Percentiles rank a stretch among this genome's conserved stretches.
These are phyloP conservation scores for Calypte anna DNA, from an alignment of 2,113 vertebrate species.

Conservation along the genomic window DNA sequence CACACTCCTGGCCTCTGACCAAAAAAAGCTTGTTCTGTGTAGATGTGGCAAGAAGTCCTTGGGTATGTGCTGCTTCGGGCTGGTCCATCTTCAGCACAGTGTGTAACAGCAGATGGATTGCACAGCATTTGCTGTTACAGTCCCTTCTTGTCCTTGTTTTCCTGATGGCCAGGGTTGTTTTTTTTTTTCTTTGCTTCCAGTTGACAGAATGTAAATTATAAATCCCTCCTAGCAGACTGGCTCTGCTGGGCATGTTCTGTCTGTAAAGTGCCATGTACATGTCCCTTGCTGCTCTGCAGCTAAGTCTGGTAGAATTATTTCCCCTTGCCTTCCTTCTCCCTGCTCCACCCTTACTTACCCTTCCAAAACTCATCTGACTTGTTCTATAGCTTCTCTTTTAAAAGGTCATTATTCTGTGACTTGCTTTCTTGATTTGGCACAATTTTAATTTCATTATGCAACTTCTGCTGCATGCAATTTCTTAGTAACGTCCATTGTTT, in stretches of 20 bases:
- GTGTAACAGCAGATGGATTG: not conserved
- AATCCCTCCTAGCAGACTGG: not conserved
- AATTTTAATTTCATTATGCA: not conserved
- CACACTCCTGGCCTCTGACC: slow-evolving; percentile 37
- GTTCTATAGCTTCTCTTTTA: slow-evolving; percentile 11
- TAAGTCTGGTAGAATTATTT: slow-evolving; percentile 15
- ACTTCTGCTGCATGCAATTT: not conserved
- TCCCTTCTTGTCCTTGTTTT: not conserved
- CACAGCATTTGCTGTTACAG: not conserved
- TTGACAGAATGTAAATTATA: not conserved
- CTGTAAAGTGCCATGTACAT: not conserved
- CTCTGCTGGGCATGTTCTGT: not conserved
- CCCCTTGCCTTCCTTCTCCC: not conserved
- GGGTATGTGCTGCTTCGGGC: not conserved
- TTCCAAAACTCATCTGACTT: slow-evolving; percentile 42
- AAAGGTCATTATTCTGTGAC: not conserved
- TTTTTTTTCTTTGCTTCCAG: not conserved
- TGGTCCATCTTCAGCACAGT: not conserved
- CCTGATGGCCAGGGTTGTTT: not conserved
- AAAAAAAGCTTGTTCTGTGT: slow-evolving; percentile 15
- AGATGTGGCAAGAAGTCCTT: slow-evolving; percentile 59
- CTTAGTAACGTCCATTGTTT: not conserved
- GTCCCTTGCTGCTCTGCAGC: not conserved
- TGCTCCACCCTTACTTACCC: slow-evolving; percentile 25
- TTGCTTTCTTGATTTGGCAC: not conserved